Percentiles rank a stretch among this genome's conserved stretches.
Conservation (phyloP, 2,888 invertebrate species). For the Pedicia rivosa region DNA sequence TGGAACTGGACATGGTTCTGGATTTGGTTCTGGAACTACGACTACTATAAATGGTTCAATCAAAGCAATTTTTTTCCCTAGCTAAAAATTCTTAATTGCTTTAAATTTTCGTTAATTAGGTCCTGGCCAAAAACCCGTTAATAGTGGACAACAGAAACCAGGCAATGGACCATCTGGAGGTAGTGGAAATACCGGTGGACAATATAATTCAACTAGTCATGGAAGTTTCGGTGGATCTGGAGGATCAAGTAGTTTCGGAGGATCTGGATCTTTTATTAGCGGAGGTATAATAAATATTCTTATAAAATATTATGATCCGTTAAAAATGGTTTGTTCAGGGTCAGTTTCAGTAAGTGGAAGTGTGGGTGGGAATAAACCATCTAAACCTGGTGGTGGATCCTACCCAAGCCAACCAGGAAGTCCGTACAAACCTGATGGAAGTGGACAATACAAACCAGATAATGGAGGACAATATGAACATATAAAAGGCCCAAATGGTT, state of each 20-base stretch:
- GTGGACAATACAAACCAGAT: conserved; percentile 9
- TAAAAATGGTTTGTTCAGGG: no score
- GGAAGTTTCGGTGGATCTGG: conserved; percentile 21
- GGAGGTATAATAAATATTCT: no score
- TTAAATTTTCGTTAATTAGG: no score
- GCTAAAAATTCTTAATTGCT: no score
- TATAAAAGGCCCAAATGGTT: conserved; percentile 1
- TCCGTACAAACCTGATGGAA: conserved; percentile 6
- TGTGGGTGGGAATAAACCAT: not conserved
- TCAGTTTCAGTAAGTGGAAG: no score
- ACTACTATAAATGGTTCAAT: no score
- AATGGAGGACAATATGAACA: conserved; percentile 8
- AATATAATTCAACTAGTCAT: conserved; percentile 8
- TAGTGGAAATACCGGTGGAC: conserved; percentile 15
- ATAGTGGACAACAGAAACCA: not conserved
- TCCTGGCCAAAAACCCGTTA: not conserved
- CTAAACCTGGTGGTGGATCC: not conserved
- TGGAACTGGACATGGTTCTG: not conserved
- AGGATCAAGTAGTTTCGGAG: conserved; percentile 23
- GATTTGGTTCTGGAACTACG: not conserved
- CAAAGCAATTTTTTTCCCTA: no score
- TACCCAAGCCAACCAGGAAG: conserved; percentile 5
- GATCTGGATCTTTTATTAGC: no score
- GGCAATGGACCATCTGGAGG: not conserved
- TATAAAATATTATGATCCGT: no score